These are phyloP conservation scores for Pseudopipra pipra DNA, from an alignment of 2,113 vertebrate genomes.

Conservation along the genomic window DNA sequence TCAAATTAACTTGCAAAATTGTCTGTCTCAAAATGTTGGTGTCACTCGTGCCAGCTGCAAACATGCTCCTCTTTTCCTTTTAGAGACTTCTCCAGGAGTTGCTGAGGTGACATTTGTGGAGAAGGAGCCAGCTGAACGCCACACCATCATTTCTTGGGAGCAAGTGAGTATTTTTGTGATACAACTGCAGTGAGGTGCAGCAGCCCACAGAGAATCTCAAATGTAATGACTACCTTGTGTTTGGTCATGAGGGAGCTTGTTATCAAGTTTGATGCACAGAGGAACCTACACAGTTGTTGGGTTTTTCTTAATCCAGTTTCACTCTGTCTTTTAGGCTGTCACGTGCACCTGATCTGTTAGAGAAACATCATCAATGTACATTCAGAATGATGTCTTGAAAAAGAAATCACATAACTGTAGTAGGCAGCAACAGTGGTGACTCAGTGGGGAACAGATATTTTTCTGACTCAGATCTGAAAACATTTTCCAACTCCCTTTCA, in stretches of 20 bases:
- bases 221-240: background rate
- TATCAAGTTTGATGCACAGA: background rate
- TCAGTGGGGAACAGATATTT: background rate
- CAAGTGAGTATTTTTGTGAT: slow-evolving; percentile 75
- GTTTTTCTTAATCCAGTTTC: background rate
- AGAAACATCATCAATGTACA: background rate
- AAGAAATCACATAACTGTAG: background rate
- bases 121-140: slow-evolving; percentile 88
- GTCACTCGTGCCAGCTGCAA: background rate
- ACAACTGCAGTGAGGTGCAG: background rate
- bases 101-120: slow-evolving; percentile 86
- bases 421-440: background rate
- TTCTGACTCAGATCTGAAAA: background rate
- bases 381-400: background rate
- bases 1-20: background rate
- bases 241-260: background rate
- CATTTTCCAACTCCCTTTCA: background rate
- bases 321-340: background rate
- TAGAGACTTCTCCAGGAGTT: slow-evolving; percentile 92
- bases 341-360: background rate
- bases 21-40: background rate
- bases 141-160: slow-evolving; percentile 91
- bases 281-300: background rate
- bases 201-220: background rate
- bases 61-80: background rate